Percentiles rank a stretch among this genome's conserved stretches.
phyloP scores from a whole-genome alignment of 2,113 vertebrate species.

The Cricetomys ansorgei region DNA sequence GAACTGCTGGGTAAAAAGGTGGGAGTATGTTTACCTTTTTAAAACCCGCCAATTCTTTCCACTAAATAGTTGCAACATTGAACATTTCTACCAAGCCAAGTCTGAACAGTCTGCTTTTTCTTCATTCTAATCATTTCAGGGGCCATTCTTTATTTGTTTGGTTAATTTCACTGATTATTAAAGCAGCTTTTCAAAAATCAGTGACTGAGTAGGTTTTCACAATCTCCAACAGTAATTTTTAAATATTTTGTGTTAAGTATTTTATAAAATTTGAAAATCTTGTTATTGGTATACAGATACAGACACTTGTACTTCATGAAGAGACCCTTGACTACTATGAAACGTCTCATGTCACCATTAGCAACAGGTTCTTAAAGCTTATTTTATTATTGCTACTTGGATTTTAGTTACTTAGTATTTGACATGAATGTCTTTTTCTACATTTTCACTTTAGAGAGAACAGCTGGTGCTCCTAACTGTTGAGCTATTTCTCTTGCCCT shows the following conservation, averaged over 20 bases:
- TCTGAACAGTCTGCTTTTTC: conserved; percentile 52
- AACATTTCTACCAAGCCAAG: conserved; percentile 55
- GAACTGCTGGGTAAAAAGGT: conserved; percentile 62
- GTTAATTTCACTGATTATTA: conserved; percentile 45
- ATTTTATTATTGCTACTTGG: not conserved
- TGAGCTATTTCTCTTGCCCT: not conserved
- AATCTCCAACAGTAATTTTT: not conserved
- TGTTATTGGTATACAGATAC: not conserved
- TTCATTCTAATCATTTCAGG: conserved; percentile 32
- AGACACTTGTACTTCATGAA: not conserved
- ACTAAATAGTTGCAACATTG: conserved; percentile 50
- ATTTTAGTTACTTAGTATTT: conserved; percentile 3
- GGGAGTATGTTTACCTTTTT: conserved; percentile 55
- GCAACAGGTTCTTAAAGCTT: not conserved
- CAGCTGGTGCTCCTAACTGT: not conserved
- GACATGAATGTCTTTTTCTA: not conserved
- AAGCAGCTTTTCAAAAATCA: no score
- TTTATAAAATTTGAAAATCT: conserved; percentile 4
- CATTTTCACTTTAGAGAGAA: conserved; percentile 28
- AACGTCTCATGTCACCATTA: not conserved
- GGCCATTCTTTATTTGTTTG: not conserved
- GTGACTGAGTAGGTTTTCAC: not conserved
- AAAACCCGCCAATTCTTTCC: conserved; percentile 69
- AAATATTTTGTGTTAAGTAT: not conserved
- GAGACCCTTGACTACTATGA: not conserved